Conservation (phyloP, 2,888 invertebrate genomes). For the Caenorhabditis sp. region DNA sequence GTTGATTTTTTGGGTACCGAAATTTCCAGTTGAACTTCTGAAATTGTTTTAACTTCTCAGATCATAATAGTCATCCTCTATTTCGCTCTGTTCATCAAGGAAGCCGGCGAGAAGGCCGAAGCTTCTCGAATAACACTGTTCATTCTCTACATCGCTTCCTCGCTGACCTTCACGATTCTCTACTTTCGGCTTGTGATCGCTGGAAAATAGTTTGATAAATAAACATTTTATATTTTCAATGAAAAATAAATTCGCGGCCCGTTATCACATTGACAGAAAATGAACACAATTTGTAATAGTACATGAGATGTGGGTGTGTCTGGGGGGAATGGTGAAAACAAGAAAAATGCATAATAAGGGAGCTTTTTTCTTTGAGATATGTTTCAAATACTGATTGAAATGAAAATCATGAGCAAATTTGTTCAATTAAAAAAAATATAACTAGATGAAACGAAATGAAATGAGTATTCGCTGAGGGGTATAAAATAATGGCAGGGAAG, state of each 20-base stretch:
- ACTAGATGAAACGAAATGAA: constrained; percentile 34
- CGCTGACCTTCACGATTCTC: constrained; percentile 9
- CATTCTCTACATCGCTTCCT: constrained; percentile 15
- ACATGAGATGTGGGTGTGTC: constrained; percentile 33
- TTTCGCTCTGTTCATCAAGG: constrained; percentile 16
- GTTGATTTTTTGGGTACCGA: constrained; percentile 28
- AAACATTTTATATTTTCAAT: constrained; percentile 22
- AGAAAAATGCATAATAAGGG: constrained; percentile 6
- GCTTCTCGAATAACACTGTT: constrained; percentile 4
- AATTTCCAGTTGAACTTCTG: background rate
- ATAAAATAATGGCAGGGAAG: background rate
- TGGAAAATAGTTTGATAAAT: background rate
- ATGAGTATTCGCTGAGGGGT: constrained; percentile 31
- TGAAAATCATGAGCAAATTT: constrained; percentile 10
- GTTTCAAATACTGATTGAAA: constrained; percentile 36
- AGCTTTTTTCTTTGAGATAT: constrained; percentile 14
- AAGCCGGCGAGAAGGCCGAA: background rate
- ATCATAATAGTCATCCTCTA: constrained; percentile 3
- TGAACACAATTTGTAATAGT: constrained; percentile 17
- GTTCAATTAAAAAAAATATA: constrained; percentile 11
- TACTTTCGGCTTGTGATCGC: constrained; percentile 22
- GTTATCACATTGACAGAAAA: constrained; percentile 21
- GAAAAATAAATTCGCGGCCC: constrained; percentile 11
- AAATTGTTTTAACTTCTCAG: constrained; percentile 1
- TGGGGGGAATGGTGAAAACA: constrained; percentile 7